Percentiles rank a stretch among this genome's conserved stretches.
phyloP scores from a whole-genome alignment of 2,888 invertebrate species.

The Dione vanillae region DNA sequence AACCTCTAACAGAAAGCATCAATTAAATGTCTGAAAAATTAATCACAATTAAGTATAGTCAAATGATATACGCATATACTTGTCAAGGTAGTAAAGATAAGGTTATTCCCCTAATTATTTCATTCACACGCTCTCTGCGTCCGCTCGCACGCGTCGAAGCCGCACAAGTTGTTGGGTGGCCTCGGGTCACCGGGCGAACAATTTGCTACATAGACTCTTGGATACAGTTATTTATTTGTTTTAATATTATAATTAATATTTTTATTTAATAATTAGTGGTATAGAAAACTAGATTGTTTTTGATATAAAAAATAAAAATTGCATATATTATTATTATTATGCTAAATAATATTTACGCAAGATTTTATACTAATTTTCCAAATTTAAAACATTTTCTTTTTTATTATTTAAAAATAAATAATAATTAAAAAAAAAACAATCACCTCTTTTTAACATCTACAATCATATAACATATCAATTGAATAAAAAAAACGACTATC shows the following conservation, averaged over 20 bases:
- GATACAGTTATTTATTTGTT: not conserved
- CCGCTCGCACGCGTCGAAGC: constrained; percentile 43
- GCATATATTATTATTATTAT: no score
- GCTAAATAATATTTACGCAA: no score
- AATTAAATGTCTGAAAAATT: not conserved
- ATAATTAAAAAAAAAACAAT: no score
- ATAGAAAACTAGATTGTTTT: no score
- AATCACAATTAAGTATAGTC: constrained; percentile 9
- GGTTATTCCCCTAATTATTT: constrained; percentile 35
- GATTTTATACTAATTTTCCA: no score
- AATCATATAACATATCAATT: not conserved
- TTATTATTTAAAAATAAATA: no score
- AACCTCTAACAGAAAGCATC: no score
- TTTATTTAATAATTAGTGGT: no score
- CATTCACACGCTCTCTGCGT: constrained; percentile 40
- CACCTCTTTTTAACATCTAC: no score
- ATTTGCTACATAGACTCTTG: not conserved
- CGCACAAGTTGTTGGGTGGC: constrained; percentile 49
- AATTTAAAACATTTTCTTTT: no score
- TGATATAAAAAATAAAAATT: no score
- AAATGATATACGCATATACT: not conserved
- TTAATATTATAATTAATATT: not conserved
- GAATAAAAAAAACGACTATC: not conserved
- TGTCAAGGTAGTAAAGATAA: constrained; percentile 16
- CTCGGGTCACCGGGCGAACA: constrained; percentile 51